Conservation (phyloP, 2,888 invertebrate genomes). For the Meloe dianella region DNA sequence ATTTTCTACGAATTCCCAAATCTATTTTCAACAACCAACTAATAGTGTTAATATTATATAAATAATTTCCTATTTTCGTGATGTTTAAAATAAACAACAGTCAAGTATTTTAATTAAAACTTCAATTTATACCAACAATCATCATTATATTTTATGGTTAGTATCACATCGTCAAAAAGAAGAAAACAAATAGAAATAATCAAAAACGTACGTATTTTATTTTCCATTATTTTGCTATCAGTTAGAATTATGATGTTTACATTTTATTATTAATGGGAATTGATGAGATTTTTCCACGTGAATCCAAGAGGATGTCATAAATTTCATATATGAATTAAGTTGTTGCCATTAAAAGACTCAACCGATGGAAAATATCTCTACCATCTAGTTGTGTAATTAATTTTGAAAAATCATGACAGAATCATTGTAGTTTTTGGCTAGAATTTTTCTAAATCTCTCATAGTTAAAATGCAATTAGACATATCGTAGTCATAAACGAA, state of each 20-base stretch:
- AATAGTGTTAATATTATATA: too few relatives aligned
- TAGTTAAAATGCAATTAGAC: constrained; percentile 19
- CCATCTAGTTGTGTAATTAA: constrained; percentile 22
- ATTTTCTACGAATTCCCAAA: too few relatives aligned
- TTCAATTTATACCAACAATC: background rate
- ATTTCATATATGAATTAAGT: constrained; percentile 20
- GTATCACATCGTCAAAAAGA: background rate
- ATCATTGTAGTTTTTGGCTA: background rate
- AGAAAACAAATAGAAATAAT: too few relatives aligned
- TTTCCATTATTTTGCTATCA: background rate
- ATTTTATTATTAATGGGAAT: constrained; percentile 1
- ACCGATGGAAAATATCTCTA: constrained; percentile 18
- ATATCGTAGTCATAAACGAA: too few relatives aligned
- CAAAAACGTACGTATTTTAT: background rate
- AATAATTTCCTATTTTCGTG: background rate
- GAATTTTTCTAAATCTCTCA: constrained; percentile 19
- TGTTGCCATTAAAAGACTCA: constrained; percentile 19
- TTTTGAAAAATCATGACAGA: constrained; percentile 14
- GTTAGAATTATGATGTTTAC: background rate
- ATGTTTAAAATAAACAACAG: background rate
- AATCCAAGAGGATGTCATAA: constrained; percentile 22
- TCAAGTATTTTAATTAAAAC: background rate
- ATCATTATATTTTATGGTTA: background rate
- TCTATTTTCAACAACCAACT: too few relatives aligned
- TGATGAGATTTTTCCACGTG: background rate